Conservation (phyloP, 1,140 invertebrate genomes). For the Aphelenchoides besseyi region DNA sequence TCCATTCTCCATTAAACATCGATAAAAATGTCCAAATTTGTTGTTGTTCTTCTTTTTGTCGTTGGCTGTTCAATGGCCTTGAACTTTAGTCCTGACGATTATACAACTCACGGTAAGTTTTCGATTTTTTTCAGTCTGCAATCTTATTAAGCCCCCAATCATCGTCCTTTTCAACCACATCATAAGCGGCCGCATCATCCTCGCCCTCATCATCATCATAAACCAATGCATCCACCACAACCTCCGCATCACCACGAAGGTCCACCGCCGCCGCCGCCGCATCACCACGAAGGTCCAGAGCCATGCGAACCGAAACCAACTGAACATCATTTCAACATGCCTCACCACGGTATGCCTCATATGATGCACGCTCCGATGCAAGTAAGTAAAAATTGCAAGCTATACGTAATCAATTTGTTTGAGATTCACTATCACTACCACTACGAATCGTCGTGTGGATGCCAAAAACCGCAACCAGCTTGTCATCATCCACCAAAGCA, state of each 20-base stretch:
- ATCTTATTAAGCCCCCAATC: too few species aligned
- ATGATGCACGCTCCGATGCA: background rate
- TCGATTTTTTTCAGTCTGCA: background rate
- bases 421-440: constrained; percentile 15
- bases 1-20: background rate
- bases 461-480: background rate
- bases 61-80: background rate
- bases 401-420: too few species aligned
- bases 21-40: background rate
- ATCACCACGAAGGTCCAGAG: background rate
- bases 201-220: background rate
- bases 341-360: too few species aligned
- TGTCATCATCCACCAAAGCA: background rate
- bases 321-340: background rate
- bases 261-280: background rate
- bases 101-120: background rate
- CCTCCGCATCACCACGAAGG: background rate
- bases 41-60: background rate
- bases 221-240: too few species aligned
- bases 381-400: too few species aligned
- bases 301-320: background rate
- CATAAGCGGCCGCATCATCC: background rate
- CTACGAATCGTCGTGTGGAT: background rate
- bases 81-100: background rate
- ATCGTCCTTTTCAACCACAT: too few species aligned